Evolutionary conservation across 2,888 invertebrate genomes (phyloP).

Genomic region (Muscina levida): DNA sequence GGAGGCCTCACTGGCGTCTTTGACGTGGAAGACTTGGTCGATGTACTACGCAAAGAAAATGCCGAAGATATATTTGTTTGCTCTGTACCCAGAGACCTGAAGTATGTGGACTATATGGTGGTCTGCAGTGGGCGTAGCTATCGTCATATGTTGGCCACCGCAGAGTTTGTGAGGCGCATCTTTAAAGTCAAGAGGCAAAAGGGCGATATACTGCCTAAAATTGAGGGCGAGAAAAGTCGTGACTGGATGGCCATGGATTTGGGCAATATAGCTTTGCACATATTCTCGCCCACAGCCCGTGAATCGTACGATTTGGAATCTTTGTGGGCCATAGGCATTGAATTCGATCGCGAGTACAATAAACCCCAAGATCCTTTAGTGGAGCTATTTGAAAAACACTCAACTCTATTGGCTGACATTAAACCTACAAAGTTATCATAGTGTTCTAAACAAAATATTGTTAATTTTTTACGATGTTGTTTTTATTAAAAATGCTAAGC

Average conservation of each 20-base stretch:
- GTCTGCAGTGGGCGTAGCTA: slow-evolving; percentile 88
- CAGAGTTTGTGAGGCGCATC: slow-evolving; percentile 87
- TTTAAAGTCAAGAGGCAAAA: slow-evolving; percentile 86
- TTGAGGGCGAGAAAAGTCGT: slow-evolving; percentile 88
- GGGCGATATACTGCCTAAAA: slow-evolving; percentile 85
- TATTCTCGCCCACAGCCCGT: slow-evolving; percentile 88
- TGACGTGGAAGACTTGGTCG: slow-evolving; percentile 92
- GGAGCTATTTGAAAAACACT: slow-evolving; percentile 85
- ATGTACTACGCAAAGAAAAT: slow-evolving; percentile 88
- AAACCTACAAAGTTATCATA: slow-evolving; percentile 60
- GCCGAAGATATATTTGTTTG: slow-evolving; percentile 90
- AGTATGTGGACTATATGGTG: slow-evolving; percentile 92
- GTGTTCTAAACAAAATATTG: slow-evolving; percentile 15
- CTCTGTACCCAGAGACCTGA: slow-evolving; percentile 85
- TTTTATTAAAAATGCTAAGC: slow-evolving; percentile 1
- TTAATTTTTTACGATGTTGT: slow-evolving; percentile 5
- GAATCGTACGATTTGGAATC: slow-evolving; percentile 92
- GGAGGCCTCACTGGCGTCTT: slow-evolving; percentile 92
- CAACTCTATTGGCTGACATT: slow-evolving; percentile 80
- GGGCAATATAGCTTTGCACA: slow-evolving; percentile 94
- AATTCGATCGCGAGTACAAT: slow-evolving; percentile 87
- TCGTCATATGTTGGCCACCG: slow-evolving; percentile 87
- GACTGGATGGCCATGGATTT: slow-evolving; percentile 96
- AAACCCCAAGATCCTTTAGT: slow-evolving; percentile 83
- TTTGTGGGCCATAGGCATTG: slow-evolving; percentile 92